These are phyloP conservation scores for Edolisoma coerulescens DNA, from an alignment of 2,113 vertebrate genomes.

Conservation along the genomic window DNA sequence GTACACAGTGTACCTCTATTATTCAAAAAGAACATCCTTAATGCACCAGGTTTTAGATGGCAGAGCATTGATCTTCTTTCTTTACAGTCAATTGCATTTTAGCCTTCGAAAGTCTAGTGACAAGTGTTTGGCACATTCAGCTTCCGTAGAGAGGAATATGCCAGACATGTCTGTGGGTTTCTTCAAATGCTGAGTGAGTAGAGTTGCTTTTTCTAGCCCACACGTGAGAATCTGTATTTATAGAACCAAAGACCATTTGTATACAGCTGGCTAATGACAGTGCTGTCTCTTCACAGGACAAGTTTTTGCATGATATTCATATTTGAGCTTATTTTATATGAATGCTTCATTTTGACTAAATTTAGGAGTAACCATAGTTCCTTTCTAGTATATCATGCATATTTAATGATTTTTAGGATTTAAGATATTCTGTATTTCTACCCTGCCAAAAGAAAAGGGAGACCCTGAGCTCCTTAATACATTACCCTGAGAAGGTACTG, in stretches of 20 bases:
- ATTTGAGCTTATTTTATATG: background rate
- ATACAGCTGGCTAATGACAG: conserved; percentile 37
- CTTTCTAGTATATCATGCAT: background rate
- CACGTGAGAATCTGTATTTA: background rate
- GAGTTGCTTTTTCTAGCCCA: background rate
- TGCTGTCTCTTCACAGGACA: background rate
- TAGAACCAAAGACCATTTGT: background rate
- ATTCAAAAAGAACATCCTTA: background rate
- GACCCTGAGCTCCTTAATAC: background rate
- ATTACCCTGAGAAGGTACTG: background rate
- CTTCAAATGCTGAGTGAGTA: conserved; percentile 11
- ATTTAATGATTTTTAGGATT: background rate
- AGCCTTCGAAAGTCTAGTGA: background rate
- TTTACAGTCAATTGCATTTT: background rate
- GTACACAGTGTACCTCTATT: background rate
- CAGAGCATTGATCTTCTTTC: background rate
- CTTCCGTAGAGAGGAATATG: background rate
- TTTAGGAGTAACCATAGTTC: background rate
- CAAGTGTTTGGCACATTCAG: background rate
- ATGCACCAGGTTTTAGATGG: background rate
- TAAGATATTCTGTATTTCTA: background rate
- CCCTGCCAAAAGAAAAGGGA: background rate
- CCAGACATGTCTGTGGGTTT: background rate
- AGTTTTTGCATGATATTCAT: background rate
- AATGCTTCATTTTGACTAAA: conserved; percentile 13